Evolutionary conservation across 2,113 vertebrate genomes (phyloP).

Genomic region (Petromus typicus): DNA sequence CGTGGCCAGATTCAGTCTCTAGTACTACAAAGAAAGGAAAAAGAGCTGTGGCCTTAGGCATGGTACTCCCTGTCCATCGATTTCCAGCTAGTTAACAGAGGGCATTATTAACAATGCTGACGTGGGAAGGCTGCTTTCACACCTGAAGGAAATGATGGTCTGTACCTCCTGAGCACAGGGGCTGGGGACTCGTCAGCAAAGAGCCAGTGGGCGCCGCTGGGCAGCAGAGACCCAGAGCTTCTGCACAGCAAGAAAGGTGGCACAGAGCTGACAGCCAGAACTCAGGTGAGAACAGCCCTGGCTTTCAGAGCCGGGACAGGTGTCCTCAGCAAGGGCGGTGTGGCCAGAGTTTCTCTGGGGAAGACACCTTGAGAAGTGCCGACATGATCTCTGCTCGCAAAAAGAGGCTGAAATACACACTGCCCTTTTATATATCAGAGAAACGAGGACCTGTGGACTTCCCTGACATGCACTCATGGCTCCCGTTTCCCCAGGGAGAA

Average conservation of each 20-base stretch:
- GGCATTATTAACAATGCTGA: neutral
- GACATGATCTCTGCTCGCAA: neutral
- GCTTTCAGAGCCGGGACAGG: neutral
- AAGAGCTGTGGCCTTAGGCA: neutral
- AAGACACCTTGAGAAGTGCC: too few species aligned
- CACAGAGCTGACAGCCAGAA: neutral
- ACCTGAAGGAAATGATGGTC: neutral
- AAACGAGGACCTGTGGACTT: neutral
- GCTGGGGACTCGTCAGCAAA: neutral
- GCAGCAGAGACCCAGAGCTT: neutral
- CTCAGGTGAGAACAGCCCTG: neutral
- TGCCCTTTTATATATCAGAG: neutral
- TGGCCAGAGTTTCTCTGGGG: neutral
- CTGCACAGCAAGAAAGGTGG: rapidly evolving
- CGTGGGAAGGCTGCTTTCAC: rapidly evolving
- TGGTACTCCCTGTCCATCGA: neutral
- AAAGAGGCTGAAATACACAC: neutral
- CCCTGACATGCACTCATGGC: neutral
- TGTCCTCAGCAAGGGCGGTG: neutral
- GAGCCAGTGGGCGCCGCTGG: neutral
- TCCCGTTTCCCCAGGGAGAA: neutral
- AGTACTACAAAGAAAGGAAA: neutral
- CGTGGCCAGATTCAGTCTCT: neutral
- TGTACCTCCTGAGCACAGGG: neutral
- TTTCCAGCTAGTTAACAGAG: neutral